Evolutionary conservation across 2,797 vertebrate species (phyloP).

Genomic region (Catharus ustulatus): DNA sequence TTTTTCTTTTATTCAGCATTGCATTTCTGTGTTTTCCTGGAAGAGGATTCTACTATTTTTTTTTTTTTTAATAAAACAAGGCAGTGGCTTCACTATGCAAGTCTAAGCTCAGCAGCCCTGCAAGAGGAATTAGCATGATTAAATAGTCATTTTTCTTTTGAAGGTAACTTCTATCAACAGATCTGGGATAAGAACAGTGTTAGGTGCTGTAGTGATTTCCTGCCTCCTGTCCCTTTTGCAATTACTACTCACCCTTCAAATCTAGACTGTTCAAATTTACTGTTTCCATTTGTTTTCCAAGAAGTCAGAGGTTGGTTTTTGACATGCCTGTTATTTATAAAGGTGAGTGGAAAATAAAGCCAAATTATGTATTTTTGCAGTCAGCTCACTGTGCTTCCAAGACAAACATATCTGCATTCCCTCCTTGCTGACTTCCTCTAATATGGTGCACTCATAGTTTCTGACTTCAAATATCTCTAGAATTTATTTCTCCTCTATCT

Average conservation of each 20-base stretch:
- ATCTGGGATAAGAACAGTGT: background rate
- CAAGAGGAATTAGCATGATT: background rate
- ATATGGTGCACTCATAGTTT: background rate
- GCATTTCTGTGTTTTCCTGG: background rate
- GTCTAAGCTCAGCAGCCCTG: background rate
- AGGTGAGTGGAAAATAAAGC: conserved; percentile 14
- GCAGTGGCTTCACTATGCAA: background rate
- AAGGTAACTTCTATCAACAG: background rate
- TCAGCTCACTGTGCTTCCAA: background rate
- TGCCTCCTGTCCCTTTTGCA: background rate
- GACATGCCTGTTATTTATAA: background rate
- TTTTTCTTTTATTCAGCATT: background rate
- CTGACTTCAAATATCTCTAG: background rate
- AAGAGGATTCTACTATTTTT: background rate
- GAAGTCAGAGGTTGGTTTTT: background rate
- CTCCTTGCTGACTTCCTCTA: background rate
- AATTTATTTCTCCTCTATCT: background rate
- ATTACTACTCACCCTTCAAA: background rate
- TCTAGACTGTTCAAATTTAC: background rate
- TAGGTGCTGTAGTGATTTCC: background rate
- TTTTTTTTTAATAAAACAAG: background rate
- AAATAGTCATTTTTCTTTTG: background rate
- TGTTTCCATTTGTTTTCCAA: background rate
- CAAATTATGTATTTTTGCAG: background rate
- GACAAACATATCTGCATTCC: background rate